Evolutionary conservation across 2,888 invertebrate species (phyloP).

Genomic region (Gandaritis pyraliata): DNA sequence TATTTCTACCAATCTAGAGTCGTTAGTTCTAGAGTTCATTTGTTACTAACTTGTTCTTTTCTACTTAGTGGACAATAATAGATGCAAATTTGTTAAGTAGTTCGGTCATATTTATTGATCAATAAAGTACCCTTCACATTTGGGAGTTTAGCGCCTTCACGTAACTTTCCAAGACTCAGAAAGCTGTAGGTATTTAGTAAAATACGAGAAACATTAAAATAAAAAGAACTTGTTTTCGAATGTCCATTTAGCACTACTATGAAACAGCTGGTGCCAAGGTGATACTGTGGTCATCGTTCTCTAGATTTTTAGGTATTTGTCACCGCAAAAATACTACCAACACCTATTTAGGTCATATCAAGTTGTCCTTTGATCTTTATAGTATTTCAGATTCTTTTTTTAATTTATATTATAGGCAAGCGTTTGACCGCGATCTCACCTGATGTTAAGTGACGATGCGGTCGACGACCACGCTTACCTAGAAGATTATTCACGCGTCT

Average conservation of each 20-base stretch:
- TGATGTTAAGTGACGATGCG: no score
- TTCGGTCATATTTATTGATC: neutral
- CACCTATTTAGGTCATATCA: no score
- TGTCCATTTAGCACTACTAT: neutral
- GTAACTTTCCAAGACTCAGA: conserved; percentile 17
- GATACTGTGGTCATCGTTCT: no score
- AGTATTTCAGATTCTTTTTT: no score
- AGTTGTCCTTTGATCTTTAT: no score
- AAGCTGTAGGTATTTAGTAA: conserved; percentile 1
- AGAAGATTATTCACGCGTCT: no score
- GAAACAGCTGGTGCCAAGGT: conserved; percentile 1
- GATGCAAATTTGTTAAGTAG: neutral
- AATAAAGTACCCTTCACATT: neutral
- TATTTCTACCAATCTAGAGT: neutral
- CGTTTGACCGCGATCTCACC: no score
- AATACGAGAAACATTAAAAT: neutral
- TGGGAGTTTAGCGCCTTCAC: neutral
- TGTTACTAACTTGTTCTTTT: neutral
- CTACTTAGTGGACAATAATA: no score
- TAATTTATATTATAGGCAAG: no score
- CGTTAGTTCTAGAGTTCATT: conserved; percentile 14
- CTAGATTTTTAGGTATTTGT: no score
- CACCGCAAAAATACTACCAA: no score
- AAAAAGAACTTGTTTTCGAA: conserved; percentile 16
- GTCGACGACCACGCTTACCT: no score